Conservation (phyloP, 2,113 vertebrate species). For the Pitta sordida region DNA sequence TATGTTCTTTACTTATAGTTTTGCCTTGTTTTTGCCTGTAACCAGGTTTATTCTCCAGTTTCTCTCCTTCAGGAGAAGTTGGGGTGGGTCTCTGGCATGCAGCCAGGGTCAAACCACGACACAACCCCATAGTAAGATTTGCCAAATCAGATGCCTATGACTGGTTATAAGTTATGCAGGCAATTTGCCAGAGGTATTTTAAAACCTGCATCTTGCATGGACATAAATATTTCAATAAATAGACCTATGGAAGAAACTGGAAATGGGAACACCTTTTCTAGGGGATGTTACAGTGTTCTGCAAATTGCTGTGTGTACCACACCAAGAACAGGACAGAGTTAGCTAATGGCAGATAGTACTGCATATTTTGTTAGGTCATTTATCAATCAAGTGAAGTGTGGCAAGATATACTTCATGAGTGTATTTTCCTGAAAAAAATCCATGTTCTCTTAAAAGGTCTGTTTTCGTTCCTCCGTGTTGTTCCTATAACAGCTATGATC, state of each 20-base stretch:
- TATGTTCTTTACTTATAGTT: no score
- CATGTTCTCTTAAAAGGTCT: conserved; percentile 6
- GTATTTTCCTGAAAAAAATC: conserved; percentile 9
- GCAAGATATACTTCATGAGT: background rate
- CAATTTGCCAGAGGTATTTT: background rate
- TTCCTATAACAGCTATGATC: background rate
- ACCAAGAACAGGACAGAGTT: background rate
- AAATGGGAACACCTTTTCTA: background rate
- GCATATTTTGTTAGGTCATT: background rate
- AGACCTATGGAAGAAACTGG: background rate
- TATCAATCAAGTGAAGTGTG: background rate
- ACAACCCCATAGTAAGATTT: background rate
- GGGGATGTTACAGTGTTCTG: background rate
- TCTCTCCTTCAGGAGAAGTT: no score
- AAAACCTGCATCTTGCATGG: background rate
- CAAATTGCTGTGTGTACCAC: background rate
- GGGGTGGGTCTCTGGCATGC: no score
- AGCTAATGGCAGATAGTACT: background rate
- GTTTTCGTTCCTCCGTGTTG: background rate
- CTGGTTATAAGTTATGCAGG: background rate
- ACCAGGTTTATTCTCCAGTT: no score
- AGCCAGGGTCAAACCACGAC: no score
- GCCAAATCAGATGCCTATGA: background rate
- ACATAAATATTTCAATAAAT: background rate
- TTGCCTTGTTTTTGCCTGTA: no score